Evolutionary conservation across 2,888 invertebrate species (phyloP), one percentile per base, ranked within the genome.

Genomic region (Hybos culiciformis): DNA sequence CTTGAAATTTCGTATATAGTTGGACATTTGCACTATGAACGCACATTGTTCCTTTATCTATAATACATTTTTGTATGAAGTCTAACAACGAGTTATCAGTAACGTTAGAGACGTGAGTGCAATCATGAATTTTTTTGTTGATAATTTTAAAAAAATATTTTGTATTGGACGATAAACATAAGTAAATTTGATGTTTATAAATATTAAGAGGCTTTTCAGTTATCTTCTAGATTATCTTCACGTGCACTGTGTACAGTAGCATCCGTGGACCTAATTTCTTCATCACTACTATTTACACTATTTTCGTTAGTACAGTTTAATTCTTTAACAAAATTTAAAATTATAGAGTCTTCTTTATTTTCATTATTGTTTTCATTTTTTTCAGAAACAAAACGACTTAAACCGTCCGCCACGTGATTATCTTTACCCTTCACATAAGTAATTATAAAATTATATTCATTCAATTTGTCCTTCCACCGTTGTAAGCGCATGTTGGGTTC

Each of bases 21-120:
- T 37, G 11, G 5, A n/a, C 23, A 33, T 45, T 21, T n/a, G 38
- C n/a, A 18, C 45, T 46, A 41, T 36, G 47, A 12, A 49, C 14
- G 37, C 43, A 44, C 36, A 47, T 41, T 18, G 46, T 9, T 9
- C 48, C 48, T 36, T 45, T 49, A 6, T 29, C 29, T 11, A 44
- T 37, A 18, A 47, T 21, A 15, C 36, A 14, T 29, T 32, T 14
- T 38, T 39, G 44, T 40, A 45, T 9, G 4, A 31, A 15, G 8
- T 21, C 32, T 14, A 21, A 17, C 15, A 32, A 15, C n/a, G n/a
- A n/a, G n/a, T n/a, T n/a, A 9, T 32, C 21, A 21, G 21, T 32
- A 12, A 21, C 15, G 31, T 32, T 36, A 18, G 33, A 17, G 19
- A 40, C 23, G 17, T n/a, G 24, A 15, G 42, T 23, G 20, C 39